A percentile compares a stretch with the other conserved stretches of the same genome.
Conservation (phyloP, 2,888 invertebrate species). For the Polymixis flavicincta region DNA sequence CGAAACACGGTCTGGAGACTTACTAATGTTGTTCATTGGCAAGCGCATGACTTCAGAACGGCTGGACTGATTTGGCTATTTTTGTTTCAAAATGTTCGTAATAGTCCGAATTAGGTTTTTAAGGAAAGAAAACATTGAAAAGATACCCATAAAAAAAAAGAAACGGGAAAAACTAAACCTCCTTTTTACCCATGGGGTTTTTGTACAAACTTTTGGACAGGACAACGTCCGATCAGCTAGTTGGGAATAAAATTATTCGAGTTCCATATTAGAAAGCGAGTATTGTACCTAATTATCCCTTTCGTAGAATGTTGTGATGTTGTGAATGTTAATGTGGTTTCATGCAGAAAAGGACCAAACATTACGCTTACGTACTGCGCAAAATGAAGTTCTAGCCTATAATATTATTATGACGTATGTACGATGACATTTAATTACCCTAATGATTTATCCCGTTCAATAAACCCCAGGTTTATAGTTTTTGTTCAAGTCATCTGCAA, state of each 20-base stretch:
- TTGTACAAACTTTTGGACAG: not conserved
- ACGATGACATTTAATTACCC: not conserved
- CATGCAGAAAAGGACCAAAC: not conserved
- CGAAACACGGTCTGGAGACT: no score
- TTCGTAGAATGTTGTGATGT: not conserved
- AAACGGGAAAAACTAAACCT: not conserved
- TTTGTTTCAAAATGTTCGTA: no score
- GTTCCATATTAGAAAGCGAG: no score
- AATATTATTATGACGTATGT: constrained; percentile 22
- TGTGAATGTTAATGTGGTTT: not conserved
- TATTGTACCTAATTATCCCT: not conserved
- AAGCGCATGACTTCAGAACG: not conserved
- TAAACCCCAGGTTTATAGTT: constrained; percentile 7
- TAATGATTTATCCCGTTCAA: constrained; percentile 8
- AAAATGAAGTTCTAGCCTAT: constrained; percentile 30
- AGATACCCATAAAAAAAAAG: no score
- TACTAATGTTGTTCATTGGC: not conserved
- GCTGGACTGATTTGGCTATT: no score
- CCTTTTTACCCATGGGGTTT: not conserved
- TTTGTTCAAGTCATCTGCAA: not conserved
- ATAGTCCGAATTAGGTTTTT: not conserved
- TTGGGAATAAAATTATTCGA: no score
- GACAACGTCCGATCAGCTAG: no score
- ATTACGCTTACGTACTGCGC: not conserved
- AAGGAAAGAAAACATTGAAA: not conserved